Conservation (phyloP, 2,113 vertebrate species). For the Chionis minor region DNA sequence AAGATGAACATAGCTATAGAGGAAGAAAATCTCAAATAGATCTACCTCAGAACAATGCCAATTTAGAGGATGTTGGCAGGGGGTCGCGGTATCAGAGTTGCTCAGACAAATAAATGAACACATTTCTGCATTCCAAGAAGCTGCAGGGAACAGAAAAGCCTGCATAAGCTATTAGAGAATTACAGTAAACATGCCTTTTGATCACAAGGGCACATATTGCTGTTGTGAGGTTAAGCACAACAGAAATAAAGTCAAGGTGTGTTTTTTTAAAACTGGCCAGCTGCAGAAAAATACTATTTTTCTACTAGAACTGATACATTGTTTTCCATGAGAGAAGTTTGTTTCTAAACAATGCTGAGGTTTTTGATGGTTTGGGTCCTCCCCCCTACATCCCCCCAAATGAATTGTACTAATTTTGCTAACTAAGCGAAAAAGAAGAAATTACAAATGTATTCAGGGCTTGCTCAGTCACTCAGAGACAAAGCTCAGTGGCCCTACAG, state of each 20-base stretch:
- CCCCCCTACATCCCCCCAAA: accelerated
- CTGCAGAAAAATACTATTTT: background rate
- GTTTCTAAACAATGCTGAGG: background rate
- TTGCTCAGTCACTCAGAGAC: background rate
- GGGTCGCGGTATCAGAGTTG: background rate
- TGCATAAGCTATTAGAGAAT: background rate
- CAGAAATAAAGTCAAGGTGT: background rate
- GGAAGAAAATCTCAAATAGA: background rate
- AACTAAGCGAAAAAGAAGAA: background rate
- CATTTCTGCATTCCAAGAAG: background rate
- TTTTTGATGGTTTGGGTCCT: background rate
- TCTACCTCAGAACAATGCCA: background rate
- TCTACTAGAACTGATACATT: background rate
- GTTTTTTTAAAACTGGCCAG: background rate
- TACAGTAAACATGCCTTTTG: background rate
- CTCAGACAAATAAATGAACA: background rate
- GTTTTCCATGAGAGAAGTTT: background rate
- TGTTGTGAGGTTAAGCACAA: background rate
- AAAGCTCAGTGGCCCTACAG: background rate
- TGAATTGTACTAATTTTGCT: background rate
- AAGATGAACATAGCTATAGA: background rate
- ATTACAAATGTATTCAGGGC: background rate
- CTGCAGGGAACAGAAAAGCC: background rate
- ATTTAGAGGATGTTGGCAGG: background rate
- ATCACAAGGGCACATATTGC: background rate